These are phyloP conservation scores for Malachius bipustulatus DNA, from an alignment of 2,888 invertebrate genomes.

Conservation along the genomic window DNA sequence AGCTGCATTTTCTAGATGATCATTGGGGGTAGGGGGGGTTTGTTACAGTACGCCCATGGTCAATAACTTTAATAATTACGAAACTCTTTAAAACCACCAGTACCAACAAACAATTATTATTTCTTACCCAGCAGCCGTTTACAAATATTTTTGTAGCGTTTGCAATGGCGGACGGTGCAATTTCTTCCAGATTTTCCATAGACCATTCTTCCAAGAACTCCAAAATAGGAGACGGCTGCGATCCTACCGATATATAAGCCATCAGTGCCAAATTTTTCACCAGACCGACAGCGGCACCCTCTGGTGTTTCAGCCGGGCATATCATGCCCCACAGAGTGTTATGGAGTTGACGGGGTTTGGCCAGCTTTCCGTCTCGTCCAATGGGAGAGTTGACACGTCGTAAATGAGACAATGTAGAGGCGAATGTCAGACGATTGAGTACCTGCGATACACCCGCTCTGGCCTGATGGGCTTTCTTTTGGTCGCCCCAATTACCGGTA, in stretches of 20 bases:
- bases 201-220: conserved; percentile 99
- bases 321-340: conserved; percentile 99
- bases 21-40: no score
- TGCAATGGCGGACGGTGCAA: conserved; percentile 96
- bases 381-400: conserved; percentile 98
- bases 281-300: conserved; percentile 91
- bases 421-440: conserved; percentile 95
- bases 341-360: conserved; percentile 96
- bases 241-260: conserved; percentile 99
- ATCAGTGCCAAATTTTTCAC: conserved; percentile 98
- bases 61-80: no score
- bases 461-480: conserved; percentile 99
- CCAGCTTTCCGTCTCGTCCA: conserved; percentile 96
- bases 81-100: no score
- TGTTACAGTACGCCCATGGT: no score
- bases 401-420: conserved; percentile 96
- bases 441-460: conserved; percentile 95
- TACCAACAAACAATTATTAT: no score
- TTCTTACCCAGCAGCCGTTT: conserved; percentile 94
- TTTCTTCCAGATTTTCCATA: conserved; percentile 99
- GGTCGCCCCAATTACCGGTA: conserved; percentile 99
- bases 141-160: conserved; percentile 99
- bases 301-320: conserved; percentile 99
- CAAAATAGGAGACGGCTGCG: conserved; percentile 96
- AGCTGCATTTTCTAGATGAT: no score